phyloP scores from a whole-genome alignment of 2,797 vertebrate species.

The Epinephelus coioides region DNA sequence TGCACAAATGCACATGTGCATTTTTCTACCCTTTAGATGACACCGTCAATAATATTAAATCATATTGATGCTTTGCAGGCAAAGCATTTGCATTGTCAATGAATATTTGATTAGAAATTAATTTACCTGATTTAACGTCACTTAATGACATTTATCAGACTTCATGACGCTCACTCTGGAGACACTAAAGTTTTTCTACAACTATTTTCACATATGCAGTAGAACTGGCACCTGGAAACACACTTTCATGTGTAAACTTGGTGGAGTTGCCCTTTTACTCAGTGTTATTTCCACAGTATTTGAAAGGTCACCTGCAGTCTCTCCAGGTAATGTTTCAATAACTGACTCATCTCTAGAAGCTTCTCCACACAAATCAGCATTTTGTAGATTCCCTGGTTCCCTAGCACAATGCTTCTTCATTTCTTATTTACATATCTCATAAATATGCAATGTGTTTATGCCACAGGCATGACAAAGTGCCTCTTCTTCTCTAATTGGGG shows the following conservation, averaged over 20 bases:
- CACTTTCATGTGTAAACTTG: background rate
- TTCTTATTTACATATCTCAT: slow-evolving; percentile 36
- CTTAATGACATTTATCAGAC: too few relatives aligned
- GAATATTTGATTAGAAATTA: too few relatives aligned
- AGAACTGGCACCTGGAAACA: background rate
- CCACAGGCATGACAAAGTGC: slow-evolving; percentile 31
- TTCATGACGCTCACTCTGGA: too few relatives aligned
- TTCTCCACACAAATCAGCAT: slow-evolving; percentile 3
- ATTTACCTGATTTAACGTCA: too few relatives aligned
- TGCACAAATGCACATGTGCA: too few relatives aligned
- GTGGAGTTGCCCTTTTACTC: background rate
- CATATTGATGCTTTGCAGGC: too few relatives aligned
- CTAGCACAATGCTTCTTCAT: slow-evolving; percentile 8
- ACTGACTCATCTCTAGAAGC: background rate
- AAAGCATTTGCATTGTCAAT: too few relatives aligned
- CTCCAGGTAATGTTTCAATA: background rate
- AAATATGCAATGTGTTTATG: slow-evolving; percentile 34
- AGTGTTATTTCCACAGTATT: background rate
- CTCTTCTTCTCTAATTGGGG: slow-evolving; percentile 32
- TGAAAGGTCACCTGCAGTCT: background rate
- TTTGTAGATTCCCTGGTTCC: background rate
- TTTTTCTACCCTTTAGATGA: too few relatives aligned
- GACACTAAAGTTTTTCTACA: too few relatives aligned
- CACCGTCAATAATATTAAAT: too few relatives aligned
- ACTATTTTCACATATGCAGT: too few relatives aligned